Conservation (phyloP, 2,797 vertebrate genomes). For the Micrastur ruficollis region DNA sequence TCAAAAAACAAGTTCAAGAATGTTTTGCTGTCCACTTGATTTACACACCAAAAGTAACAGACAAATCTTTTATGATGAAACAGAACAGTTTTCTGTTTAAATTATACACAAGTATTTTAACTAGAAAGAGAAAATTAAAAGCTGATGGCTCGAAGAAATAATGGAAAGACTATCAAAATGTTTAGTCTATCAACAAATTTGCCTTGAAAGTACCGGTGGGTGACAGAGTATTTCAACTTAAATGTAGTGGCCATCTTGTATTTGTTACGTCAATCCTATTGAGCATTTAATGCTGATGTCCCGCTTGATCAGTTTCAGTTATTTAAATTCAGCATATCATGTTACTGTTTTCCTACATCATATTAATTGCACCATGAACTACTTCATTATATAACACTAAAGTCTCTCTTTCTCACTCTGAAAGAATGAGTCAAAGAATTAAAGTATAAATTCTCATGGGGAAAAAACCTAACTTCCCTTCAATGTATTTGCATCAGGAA, state of each 20-base stretch:
- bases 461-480: constrained; percentile 24
- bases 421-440: constrained; percentile 35
- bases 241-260: constrained; percentile 66
- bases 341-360: constrained; percentile 63
- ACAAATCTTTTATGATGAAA: constrained; percentile 87
- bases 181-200: constrained; percentile 74
- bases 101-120: constrained; percentile 81
- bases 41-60: constrained; percentile 76
- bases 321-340: constrained; percentile 70
- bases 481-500: constrained; percentile 27
- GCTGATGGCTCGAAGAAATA: constrained; percentile 75
- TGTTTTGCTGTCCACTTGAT: constrained; percentile 80
- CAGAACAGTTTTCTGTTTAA: constrained; percentile 84
- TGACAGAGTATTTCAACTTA: constrained; percentile 42
- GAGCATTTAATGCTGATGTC: constrained; percentile 64
- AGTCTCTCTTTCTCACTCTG: constrained; percentile 29
- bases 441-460: neutral
- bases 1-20: constrained; percentile 80
- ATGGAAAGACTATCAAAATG: constrained; percentile 72
- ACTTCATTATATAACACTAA: constrained; percentile 67
- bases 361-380: constrained; percentile 70
- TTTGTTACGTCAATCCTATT: constrained; percentile 56
- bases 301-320: constrained; percentile 64
- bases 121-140: constrained; percentile 78
- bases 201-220: constrained; percentile 62